Conservation (phyloP, 2,797 vertebrate species). For the Eupleurogrammus muticus region DNA sequence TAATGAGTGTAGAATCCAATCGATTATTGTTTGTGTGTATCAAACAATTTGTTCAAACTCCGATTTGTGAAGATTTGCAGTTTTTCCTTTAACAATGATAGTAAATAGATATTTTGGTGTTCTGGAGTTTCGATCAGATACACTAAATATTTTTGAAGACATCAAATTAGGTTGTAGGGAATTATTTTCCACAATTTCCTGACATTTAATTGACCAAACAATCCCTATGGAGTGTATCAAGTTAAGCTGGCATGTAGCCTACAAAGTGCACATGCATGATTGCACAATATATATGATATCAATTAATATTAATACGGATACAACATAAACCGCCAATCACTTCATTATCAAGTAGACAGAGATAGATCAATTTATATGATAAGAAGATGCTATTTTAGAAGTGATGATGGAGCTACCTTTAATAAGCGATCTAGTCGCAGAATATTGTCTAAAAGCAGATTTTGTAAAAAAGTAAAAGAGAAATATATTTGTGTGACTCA, state of each 20-base stretch:
- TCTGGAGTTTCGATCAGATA: neutral
- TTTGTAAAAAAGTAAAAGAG: no score
- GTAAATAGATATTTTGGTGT: neutral
- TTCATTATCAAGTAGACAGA: neutral
- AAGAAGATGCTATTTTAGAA: neutral
- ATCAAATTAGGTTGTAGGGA: no score
- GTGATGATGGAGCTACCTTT: neutral
- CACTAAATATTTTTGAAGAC: no score
- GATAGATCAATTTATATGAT: neutral
- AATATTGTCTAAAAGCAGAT: no score
- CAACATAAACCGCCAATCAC: neutral
- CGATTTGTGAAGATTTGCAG: no score
- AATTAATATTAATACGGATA: neutral
- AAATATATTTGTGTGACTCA: neutral
- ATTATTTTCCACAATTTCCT: no score
- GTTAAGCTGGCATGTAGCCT: neutral
- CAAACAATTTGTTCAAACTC: no score
- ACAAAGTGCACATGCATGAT: neutral
- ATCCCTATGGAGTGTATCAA: neutral
- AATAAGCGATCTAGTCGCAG: no score
- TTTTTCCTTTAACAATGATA: no score
- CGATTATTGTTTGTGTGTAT: neutral
- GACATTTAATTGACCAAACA: neutral
- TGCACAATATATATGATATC: neutral
- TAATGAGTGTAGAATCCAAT: neutral